A percentile compares a stretch with the other conserved stretches of the same genome.
Evolutionary conservation across 2,888 invertebrate genomes (phyloP).

Genomic region (Drosophila prostipennis): DNA sequence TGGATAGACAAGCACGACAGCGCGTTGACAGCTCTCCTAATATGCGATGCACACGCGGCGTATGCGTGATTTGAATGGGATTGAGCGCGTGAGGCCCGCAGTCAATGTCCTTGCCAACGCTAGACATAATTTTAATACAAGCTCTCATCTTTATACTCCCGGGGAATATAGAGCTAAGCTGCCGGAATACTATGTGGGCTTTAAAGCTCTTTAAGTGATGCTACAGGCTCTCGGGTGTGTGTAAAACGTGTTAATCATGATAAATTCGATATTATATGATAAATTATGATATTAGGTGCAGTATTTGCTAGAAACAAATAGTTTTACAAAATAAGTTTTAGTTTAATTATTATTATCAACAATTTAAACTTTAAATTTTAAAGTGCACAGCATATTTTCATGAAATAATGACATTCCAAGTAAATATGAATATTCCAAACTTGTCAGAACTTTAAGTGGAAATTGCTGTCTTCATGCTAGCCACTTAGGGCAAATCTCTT

Average conservation of each 20-base stretch:
- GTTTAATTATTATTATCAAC: background rate
- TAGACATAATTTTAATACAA: constrained; percentile 54
- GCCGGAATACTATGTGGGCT: constrained; percentile 28
- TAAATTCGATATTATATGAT: too few relatives aligned
- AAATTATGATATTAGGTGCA: background rate
- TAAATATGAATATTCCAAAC: background rate
- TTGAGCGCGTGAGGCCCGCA: constrained; percentile 19
- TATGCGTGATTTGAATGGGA: constrained; percentile 71
- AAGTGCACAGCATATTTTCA: background rate
- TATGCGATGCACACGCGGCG: constrained; percentile 59
- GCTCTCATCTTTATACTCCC: constrained; percentile 35
- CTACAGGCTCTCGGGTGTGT: background rate
- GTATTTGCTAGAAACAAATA: background rate
- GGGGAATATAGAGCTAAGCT: constrained; percentile 15
- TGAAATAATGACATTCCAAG: background rate
- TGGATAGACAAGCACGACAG: constrained; percentile 43
- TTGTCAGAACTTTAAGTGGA: constrained; percentile 29
- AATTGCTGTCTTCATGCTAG: constrained; percentile 16
- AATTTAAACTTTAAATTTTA: too few relatives aligned
- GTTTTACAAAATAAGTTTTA: too few relatives aligned
- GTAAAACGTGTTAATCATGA: background rate
- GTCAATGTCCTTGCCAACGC: constrained; percentile 46
- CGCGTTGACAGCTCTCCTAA: constrained; percentile 59
- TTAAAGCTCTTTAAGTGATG: constrained; percentile 6
- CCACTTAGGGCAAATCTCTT: constrained; percentile 48